Conservation (phyloP, 2,888 invertebrate species). For the Ferdinandea cuprea region DNA sequence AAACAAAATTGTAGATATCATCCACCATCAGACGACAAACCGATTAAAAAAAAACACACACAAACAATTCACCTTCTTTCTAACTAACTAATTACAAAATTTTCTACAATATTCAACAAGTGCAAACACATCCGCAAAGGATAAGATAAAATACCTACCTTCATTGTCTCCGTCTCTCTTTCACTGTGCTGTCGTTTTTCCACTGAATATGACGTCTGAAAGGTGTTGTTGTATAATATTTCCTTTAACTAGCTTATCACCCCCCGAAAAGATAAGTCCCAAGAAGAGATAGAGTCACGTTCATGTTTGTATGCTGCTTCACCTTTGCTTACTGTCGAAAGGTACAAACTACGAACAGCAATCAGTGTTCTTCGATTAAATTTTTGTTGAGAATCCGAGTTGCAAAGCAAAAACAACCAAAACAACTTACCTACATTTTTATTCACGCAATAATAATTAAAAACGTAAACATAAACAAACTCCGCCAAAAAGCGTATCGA, state of each 20-base stretch:
- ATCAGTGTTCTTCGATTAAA: constrained; percentile 36
- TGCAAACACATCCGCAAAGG: constrained; percentile 67
- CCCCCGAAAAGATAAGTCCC: constrained; percentile 59
- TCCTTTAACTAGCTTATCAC: constrained; percentile 56
- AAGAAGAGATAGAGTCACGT: constrained; percentile 48
- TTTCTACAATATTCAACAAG: constrained; percentile 64
- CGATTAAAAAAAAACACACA: constrained; percentile 7
- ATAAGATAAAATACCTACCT: constrained; percentile 64
- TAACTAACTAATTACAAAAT: constrained; percentile 57
- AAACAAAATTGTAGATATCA: constrained; percentile 31
- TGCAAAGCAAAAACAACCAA: neutral
- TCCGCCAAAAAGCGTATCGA: constrained; percentile 35
- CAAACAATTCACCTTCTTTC: constrained; percentile 28
- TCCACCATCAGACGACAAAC: neutral
- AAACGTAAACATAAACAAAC: constrained; percentile 62
- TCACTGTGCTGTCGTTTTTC: constrained; percentile 18
- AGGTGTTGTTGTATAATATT: neutral
- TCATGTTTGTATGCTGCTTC: constrained; percentile 25
- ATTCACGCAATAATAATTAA: constrained; percentile 37
- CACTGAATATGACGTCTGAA: constrained; percentile 46
- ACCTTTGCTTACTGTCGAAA: constrained; percentile 18
- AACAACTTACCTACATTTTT: constrained; percentile 12
- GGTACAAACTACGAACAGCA: constrained; percentile 1
- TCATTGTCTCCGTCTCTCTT: neutral
- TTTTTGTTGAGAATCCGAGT: constrained; percentile 5